Conservation (phyloP, 2,888 invertebrate species). For the Pseudococcus longispinus region DNA sequence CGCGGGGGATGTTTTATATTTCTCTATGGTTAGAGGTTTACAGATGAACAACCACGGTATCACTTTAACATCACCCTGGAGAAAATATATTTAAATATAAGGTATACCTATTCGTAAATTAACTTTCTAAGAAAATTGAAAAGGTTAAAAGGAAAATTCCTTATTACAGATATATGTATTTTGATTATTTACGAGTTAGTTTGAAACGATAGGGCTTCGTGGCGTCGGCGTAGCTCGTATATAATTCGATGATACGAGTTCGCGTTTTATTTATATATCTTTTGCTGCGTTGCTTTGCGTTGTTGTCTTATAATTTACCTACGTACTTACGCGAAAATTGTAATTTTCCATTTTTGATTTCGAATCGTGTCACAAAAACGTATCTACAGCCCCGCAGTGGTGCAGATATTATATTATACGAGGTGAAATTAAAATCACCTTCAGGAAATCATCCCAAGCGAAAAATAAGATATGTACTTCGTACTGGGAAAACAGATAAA, state of each 20-base stretch:
- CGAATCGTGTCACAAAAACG: not conserved
- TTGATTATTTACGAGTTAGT: conserved; percentile 24
- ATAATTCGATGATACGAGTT: conserved; percentile 12
- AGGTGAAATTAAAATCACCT: too few relatives aligned
- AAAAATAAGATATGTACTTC: too few relatives aligned
- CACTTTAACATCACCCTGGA: conserved; percentile 56
- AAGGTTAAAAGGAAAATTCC: conserved; percentile 49
- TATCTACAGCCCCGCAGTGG: not conserved
- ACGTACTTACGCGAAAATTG: not conserved
- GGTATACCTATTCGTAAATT: conserved; percentile 51
- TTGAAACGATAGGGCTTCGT: not conserved
- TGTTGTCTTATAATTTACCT: not conserved
- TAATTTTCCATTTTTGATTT: conserved; percentile 34
- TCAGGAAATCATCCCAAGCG: too few relatives aligned
- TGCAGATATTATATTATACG: too few relatives aligned
- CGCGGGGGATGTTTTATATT: conserved; percentile 45
- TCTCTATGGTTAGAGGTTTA: conserved; percentile 48
- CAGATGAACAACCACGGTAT: conserved; percentile 53
- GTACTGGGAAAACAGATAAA: too few relatives aligned
- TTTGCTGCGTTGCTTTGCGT: not conserved
- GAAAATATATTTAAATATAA: conserved; percentile 55
- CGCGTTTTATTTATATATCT: not conserved
- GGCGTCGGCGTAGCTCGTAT: not conserved
- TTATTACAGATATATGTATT: conserved; percentile 35
- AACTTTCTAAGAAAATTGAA: conserved; percentile 56